Base-by-base conservation (phyloP, 2,797 vertebrate genomes). In the Danio jaintianensis region DNA sequence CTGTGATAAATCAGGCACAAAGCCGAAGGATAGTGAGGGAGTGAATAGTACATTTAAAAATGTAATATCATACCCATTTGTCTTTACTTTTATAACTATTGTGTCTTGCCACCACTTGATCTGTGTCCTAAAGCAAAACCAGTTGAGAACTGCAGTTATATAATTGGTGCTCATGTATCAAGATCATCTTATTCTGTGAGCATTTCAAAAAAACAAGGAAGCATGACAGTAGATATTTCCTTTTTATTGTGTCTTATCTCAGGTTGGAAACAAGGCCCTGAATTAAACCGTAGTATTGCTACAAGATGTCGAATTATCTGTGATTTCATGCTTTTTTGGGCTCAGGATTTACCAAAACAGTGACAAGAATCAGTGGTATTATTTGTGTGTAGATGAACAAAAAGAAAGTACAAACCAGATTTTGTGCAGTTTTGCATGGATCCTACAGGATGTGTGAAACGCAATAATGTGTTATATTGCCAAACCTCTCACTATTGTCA, bases 401-500 rank as follows among this genome's bases (percentile, higher is more conserved):
- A 74, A 69, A 75, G 73, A 75, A 79, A 64, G 72, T 29, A 11
- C 20, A 63, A n/a, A n/a, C n/a, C 12, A 0, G 74, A 43, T 73
- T 83, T 43, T 62, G 82, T 85, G 86, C 81, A 79, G 75, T 71
- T 88, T 81, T 75, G 74, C 82, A 82, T 76, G 73, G 85, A 59
- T 67, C 38, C 45, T 58, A 12, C 15, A 47, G 4, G 13, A 52
- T 84, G 90, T 89, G 89, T 82, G 87, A 93, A 80, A 94, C 78
- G 89, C 90, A 91, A 89, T 93, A 93, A 93, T 91, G 92, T 91
- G 93, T 86, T 88, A 93, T 89, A 90, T 84, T 89, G 92, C 88
- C 89, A 93, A 92, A 91, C 56, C 87, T 92, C 90, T 84, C 90
- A 91, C 91, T 88, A 85, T 90, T 92, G 91, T 91, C 90, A 87